Evolutionary conservation across 1,140 invertebrate species (phyloP), one percentile per base, ranked within the genome.

Genomic region (Tribolium madens): DNA sequence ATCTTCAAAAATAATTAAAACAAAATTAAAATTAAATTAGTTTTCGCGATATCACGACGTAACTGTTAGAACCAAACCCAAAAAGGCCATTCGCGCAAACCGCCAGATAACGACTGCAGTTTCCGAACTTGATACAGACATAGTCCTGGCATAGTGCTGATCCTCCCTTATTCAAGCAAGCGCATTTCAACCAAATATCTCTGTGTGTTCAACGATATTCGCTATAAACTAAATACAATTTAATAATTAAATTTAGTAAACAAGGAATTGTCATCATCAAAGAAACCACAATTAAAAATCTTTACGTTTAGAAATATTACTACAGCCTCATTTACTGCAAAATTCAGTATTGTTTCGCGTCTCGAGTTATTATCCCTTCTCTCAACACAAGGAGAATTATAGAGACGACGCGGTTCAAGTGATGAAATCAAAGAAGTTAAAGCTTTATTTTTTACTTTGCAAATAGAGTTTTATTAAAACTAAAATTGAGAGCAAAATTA

Each of bases 71-170:
- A 13, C n/a, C 21, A 33, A 12, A 31, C 14, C 2, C 15, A 31
- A 71, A 71, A 50, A 36, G 46, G 10, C 46, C 13, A 42, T 46
- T 14, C 57, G 10, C 76, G 76, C 47, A 18, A 42, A 73, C 76
- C 53, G 75, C 57, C 70, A 53, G 64, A 73, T 73, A 50, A 72
- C 47, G 42, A 79, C 77, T 79, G 77, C 77, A 76, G 60, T 50
- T 46, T 73, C 71, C 69, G 33, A 52, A 50, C 47, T 52, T 73
- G 71, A 73, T 33, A 73, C 46, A 73, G 71, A 73, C 48, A 73
- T 73, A 36, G 71, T 71, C 68, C 64, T 73, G 46, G 46, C 46
- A 21, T 48, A 33, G 70, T 50, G 47, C 50, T 53, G 48, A 73
- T 36, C 71, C 46, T 72, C 70, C 70, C 46, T 72, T 17, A 52